Conservation (phyloP, 2,113 vertebrate genomes). For the Brachyhypopomus occidentalis region DNA sequence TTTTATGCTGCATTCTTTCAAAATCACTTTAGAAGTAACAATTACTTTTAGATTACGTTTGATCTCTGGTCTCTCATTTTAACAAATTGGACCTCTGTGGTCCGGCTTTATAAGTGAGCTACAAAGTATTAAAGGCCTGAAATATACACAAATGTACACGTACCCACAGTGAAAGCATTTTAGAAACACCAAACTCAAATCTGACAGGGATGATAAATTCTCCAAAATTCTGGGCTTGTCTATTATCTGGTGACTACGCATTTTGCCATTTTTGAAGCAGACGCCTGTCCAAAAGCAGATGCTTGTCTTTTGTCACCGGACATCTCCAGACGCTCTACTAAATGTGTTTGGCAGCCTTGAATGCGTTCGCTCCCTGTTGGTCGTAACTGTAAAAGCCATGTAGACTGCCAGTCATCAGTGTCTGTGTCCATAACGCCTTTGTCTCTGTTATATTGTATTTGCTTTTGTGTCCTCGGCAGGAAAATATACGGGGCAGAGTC, state of each 20-base stretch:
- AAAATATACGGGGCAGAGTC: background rate
- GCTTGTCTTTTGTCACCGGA: constrained; percentile 61
- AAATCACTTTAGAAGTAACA: constrained; percentile 28
- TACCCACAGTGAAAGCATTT: background rate
- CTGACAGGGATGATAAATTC: background rate
- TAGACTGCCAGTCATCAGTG: constrained; percentile 71
- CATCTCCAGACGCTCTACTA: constrained; percentile 64
- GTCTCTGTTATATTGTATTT: constrained; percentile 63
- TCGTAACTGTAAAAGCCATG: constrained; percentile 67
- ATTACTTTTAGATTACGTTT: constrained; percentile 47
- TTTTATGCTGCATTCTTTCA: constrained; percentile 60
- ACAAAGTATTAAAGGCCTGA: background rate
- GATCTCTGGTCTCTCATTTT: constrained; percentile 64
- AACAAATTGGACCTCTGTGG: constrained; percentile 34
- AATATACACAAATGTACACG: constrained; percentile 20
- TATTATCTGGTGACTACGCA: constrained; percentile 69
- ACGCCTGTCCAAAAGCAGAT: constrained; percentile 59
- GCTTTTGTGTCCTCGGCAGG: constrained; percentile 4
- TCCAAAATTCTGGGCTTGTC: constrained; percentile 54
- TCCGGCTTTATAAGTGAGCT: background rate
- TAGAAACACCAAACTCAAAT: background rate
- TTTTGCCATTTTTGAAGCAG: constrained; percentile 67
- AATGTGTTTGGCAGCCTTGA: constrained; percentile 64
- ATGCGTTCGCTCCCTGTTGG: constrained; percentile 69
- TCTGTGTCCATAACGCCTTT: constrained; percentile 67